Evolutionary conservation across 2,888 invertebrate species (phyloP).

Genomic region (Nomada lathburiana): DNA sequence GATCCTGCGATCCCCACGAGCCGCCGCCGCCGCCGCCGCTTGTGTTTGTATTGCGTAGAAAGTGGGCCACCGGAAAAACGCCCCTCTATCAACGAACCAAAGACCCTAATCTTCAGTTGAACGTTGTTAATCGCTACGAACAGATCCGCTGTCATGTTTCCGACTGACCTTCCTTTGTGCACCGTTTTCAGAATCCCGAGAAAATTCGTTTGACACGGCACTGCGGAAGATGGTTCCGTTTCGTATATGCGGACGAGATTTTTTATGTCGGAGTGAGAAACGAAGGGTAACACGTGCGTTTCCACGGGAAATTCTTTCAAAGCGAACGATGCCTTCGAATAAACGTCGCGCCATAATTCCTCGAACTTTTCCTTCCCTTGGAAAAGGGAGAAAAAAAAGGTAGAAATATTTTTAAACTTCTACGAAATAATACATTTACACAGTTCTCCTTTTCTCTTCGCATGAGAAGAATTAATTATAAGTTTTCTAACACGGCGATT

Average conservation of each 20-base stretch:
- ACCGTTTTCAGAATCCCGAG: conserved; percentile 12
- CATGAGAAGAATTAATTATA: conserved; percentile 28
- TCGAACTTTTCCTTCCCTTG: conserved; percentile 1
- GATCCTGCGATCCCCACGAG: conserved; percentile 66
- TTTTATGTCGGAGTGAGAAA: not conserved
- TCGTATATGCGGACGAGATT: not conserved
- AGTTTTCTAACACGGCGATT: conserved; percentile 19
- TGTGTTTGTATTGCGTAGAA: conserved; percentile 73
- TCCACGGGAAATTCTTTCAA: not conserved
- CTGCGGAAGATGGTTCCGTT: not conserved
- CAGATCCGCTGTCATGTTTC: conserved; percentile 23
- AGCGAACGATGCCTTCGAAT: not conserved
- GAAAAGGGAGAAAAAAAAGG: not conserved
- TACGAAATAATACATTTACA: conserved; percentile 15
- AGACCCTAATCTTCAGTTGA: conserved; percentile 44
- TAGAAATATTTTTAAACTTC: conserved; percentile 1
- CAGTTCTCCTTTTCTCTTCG: not conserved
- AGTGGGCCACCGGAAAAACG: conserved; percentile 67
- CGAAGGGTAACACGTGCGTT: not conserved
- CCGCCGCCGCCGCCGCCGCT: conserved; percentile 54
- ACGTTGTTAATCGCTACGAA: conserved; percentile 42
- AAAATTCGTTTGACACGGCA: not conserved
- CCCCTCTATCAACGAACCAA: conserved; percentile 26
- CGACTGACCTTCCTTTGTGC: conserved; percentile 24
- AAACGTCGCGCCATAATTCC: conserved; percentile 2